These are phyloP conservation scores for Corythornis cristatus DNA, from an alignment of 2,113 vertebrate species.

Conservation along the genomic window DNA sequence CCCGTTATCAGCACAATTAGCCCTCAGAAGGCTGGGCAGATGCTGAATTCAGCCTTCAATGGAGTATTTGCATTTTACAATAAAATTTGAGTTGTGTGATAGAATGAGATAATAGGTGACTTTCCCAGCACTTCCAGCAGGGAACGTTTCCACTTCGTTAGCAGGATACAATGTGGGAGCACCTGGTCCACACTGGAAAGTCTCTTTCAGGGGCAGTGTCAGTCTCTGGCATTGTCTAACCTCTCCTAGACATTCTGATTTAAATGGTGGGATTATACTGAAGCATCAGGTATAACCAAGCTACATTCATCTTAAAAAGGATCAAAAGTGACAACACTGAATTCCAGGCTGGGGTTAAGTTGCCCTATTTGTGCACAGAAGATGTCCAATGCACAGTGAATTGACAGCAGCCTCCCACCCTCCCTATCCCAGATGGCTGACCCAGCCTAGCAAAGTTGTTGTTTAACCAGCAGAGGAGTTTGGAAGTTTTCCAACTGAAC, in stretches of 20 bases:
- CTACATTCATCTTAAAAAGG: neutral
- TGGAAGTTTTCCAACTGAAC: constrained; percentile 24
- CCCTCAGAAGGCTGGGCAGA: neutral
- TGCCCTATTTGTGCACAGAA: constrained; percentile 1
- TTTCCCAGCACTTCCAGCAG: constrained; percentile 73
- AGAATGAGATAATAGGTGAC: constrained; percentile 59
- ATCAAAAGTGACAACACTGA: neutral
- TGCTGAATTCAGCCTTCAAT: neutral
- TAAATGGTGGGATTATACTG: constrained; percentile 36
- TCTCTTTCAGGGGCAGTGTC: constrained; percentile 28
- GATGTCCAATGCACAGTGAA: constrained; percentile 14
- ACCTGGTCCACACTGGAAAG: constrained; percentile 38
- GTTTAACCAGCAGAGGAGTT: constrained; percentile 43
- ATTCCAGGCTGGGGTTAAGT: neutral
- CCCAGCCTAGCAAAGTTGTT: constrained; percentile 54
- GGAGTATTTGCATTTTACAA: neutral
- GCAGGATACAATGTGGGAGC: constrained; percentile 15
- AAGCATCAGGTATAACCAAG: constrained; percentile 40
- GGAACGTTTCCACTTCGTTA: constrained; percentile 60
- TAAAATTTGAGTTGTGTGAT: neutral
- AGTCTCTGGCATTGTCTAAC: constrained; percentile 22
- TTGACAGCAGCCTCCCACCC: constrained; percentile 40
- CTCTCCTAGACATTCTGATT: neutral
- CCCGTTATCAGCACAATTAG: neutral
- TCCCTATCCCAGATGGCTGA: constrained; percentile 54